A percentile compares a stretch with the other conserved stretches of the same genome.
phyloP scores from a whole-genome alignment of 2,888 invertebrate species.

The Meiosimyza decipiens region DNA sequence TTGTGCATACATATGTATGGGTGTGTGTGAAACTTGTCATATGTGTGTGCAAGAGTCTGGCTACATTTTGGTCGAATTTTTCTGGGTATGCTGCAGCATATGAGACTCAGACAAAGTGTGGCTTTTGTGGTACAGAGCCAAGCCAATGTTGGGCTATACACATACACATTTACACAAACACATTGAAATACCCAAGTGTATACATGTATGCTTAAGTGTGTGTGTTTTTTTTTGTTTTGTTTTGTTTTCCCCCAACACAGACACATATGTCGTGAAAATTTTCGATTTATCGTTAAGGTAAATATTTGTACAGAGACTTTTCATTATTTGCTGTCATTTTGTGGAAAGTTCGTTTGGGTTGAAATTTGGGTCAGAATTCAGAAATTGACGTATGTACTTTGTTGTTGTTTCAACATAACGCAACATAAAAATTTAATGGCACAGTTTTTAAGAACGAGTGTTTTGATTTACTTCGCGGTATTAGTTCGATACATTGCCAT shows the following conservation, averaged over 20 bases:
- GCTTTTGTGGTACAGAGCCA: slow-evolving; percentile 32
- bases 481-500: too few relatives aligned
- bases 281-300: slow-evolving; percentile 37
- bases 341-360: slow-evolving; percentile 1
- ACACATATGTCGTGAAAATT: slow-evolving; percentile 26
- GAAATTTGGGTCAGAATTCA: too few relatives aligned
- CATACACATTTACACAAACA: neutral
- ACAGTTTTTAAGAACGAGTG: too few relatives aligned
- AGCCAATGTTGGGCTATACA: slow-evolving; percentile 5
- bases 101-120: slow-evolving; percentile 24
- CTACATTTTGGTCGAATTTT: too few relatives aligned
- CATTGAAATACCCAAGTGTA: neutral
- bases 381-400: too few relatives aligned
- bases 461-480: too few relatives aligned
- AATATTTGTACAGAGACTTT: slow-evolving; percentile 28
- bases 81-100: slow-evolving; percentile 16
- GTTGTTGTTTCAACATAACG: too few relatives aligned
- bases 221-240: slow-evolving; percentile 14
- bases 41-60: neutral
- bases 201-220: slow-evolving; percentile 16
- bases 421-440: too few relatives aligned
- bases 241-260: slow-evolving; percentile 9
- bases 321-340: slow-evolving; percentile 36
- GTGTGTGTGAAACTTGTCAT: neutral
- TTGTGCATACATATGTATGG: neutral